These are phyloP conservation scores for Myotis vivesi DNA, from an alignment of 2,797 vertebrate genomes.

Conservation along the genomic window DNA sequence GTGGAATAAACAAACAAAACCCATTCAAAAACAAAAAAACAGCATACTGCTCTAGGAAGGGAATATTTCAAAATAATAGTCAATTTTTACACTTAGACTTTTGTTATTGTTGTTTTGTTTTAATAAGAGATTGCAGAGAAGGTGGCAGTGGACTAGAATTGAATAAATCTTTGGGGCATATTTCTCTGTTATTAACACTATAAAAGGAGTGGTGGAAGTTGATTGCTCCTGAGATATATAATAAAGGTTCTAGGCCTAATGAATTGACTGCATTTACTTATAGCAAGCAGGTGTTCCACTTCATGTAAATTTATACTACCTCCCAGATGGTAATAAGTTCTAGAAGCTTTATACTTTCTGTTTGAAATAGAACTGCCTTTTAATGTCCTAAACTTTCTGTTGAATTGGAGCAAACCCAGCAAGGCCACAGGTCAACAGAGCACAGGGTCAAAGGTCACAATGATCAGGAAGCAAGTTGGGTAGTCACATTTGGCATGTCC, in stretches of 20 bases:
- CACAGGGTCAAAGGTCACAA: not conserved
- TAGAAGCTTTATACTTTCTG: not conserved
- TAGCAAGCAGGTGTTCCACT: slow-evolving; percentile 27
- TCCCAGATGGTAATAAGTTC: not conserved
- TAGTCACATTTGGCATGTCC: not conserved
- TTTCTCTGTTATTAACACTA: not conserved
- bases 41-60: not conserved
- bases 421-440: not conserved
- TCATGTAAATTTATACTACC: not conserved
- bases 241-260: not conserved
- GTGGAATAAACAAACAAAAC: not conserved
- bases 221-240: slow-evolving; percentile 29
- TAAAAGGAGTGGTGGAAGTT: not conserved
- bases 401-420: not conserved
- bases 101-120: not conserved
- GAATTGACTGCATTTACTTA: slow-evolving; percentile 22
- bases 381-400: not conserved
- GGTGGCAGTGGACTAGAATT: not conserved
- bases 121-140: slow-evolving; percentile 15
- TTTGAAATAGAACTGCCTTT: slow-evolving; percentile 34
- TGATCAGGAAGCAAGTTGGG: not conserved
- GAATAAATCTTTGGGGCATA: not conserved
- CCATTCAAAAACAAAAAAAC: not conserved
- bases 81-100: not conserved
- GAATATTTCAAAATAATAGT: not conserved